Evolutionary conservation across 2,113 vertebrate species (phyloP).

Genomic region (Gracilinanus agilis): DNA sequence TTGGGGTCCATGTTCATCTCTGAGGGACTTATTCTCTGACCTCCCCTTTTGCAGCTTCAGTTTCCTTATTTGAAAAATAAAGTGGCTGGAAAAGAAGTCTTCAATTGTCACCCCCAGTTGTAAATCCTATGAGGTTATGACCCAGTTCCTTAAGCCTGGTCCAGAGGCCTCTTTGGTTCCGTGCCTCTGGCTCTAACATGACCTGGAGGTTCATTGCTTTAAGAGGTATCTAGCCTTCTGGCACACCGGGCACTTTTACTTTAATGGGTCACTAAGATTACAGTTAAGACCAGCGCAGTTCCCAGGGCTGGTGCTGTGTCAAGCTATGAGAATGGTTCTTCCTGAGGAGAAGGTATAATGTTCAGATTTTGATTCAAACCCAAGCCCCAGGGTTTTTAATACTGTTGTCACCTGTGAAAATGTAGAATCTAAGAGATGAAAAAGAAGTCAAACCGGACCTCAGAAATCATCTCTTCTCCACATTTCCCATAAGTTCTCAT

Average conservation of each 20-base stretch:
- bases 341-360: neutral
- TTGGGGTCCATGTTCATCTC: neutral
- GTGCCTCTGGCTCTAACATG: neutral
- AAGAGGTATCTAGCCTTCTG: neutral
- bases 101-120: neutral
- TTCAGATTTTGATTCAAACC: neutral
- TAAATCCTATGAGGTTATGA: neutral
- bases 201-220: neutral
- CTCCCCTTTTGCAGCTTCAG: neutral
- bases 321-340: neutral
- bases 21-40: neutral
- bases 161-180: neutral
- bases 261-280: neutral
- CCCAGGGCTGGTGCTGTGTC: neutral
- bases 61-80: neutral
- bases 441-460: neutral
- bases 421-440: neutral
- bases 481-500: neutral
- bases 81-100: neutral
- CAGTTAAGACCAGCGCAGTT: neutral
- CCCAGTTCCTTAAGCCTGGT: neutral
- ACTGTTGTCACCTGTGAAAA: neutral
- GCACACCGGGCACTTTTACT: neutral
- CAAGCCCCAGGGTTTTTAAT: neutral
- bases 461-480: neutral